Base-by-base conservation (phyloP, 2,888 invertebrate species). In the Anthrax anthrax region DNA sequence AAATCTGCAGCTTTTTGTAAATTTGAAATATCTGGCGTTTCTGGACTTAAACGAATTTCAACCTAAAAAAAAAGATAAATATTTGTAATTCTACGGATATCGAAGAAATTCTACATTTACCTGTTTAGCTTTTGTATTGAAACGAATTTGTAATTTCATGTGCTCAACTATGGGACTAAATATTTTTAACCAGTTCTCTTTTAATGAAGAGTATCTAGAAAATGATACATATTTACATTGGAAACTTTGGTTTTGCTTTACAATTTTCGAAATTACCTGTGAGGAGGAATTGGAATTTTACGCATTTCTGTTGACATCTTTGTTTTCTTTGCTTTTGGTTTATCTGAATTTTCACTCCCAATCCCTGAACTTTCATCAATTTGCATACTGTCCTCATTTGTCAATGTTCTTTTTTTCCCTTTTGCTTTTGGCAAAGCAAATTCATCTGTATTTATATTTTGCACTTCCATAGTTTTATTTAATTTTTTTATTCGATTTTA, bases 1-100 rank as follows among this genome's bases (percentile, higher is more conserved):
- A 99, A 99, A 70, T 99, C 98, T 14, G 95, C 92, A 42, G 87
- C 98, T 70, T 95, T 97, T 65, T 98, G 97, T 50, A 98, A 71
- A 65, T 91, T 87, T 12, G 84, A 80, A 52, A 92, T 81, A 60
- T 96, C 94, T 39, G 75, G 73, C 0, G 77, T 76, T 29, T 76
- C 72, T 0, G 64, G 63, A 12, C 67, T 63, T 12, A 69, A 49
- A 37, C 68, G 65, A 37, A 68, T 54, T 55, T 68, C 69, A n/a
- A 67, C 68, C 37, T 52, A 46, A 45, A 40, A 44, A 37, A n/a
- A n/a, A n/a, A n/a, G n/a, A n/a, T n/a, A n/a, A n/a, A n/a, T n/a
- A 14, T 16, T 12, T 72, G 68, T 4, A 18, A 2, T n/a, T n/a
- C n/a, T n/a, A n/a, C n/a, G n/a, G n/a, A n/a, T n/a, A n/a, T n/a